A percentile compares a stretch with the other conserved stretches of the same genome.
Conservation (phyloP, 2,888 invertebrate species). For the Nymphalis urticae region DNA sequence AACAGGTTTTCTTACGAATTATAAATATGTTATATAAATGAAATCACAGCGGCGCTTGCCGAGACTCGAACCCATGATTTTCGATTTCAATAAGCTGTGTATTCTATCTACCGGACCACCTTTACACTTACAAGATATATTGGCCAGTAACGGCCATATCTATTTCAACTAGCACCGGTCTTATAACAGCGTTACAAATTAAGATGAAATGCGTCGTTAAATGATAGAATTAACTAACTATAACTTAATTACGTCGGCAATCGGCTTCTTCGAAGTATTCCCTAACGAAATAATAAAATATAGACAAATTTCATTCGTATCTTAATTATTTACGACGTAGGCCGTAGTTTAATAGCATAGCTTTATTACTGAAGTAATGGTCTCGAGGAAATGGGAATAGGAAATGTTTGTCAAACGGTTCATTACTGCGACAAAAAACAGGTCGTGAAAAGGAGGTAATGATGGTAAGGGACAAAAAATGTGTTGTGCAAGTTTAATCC, state of each 20-base stretch:
- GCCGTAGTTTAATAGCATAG: slow-evolving; percentile 33
- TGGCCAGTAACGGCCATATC: too few species aligned
- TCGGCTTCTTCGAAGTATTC: slow-evolving; percentile 13
- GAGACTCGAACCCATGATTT: too few species aligned
- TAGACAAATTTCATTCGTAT: slow-evolving; percentile 26
- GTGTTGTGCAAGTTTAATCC: slow-evolving; percentile 47
- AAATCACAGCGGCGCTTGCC: too few species aligned
- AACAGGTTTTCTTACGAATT: too few species aligned
- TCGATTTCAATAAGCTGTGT: too few species aligned
- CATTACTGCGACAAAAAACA: slow-evolving; percentile 38
- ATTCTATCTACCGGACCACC: too few species aligned
- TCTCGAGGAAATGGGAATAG: slow-evolving; percentile 36
- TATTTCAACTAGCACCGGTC: background rate
- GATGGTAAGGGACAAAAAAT: slow-evolving; percentile 33
- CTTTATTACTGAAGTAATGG: slow-evolving; percentile 38
- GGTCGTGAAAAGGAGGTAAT: slow-evolving; percentile 30
- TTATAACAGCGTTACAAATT: background rate
- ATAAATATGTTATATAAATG: too few species aligned
- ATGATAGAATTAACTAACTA: slow-evolving; percentile 9
- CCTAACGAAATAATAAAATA: slow-evolving; percentile 15
- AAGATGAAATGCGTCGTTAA: slow-evolving; percentile 1
- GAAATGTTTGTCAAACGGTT: slow-evolving; percentile 41
- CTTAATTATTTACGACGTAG: slow-evolving; percentile 35
- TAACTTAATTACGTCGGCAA: slow-evolving; percentile 22
- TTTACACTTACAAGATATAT: too few species aligned